Base-by-base conservation (phyloP, 1,140 invertebrate species). In the Trinorchestia longiramus region DNA sequence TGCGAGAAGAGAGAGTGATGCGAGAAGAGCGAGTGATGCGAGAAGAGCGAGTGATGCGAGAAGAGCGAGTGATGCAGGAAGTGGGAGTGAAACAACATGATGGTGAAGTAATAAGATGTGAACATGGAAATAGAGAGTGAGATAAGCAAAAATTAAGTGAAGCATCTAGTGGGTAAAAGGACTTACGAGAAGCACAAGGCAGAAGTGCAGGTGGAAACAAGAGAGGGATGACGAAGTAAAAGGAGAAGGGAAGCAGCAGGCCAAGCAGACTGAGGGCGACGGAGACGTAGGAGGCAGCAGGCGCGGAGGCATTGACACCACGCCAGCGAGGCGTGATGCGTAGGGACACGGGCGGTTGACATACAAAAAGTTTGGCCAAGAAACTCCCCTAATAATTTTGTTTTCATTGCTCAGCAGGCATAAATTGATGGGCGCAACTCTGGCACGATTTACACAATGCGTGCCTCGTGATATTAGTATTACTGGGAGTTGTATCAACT, bases 361-460 rank as follows among this genome's bases (percentile, higher is more conserved):
- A 77, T 77, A 77, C 62, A 77, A 77, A 77, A 77, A 77, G 62
- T 77, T 77, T 77, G 62, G 62, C 62, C 62, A 77, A 11, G 62
- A 77, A 77, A 77, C 62, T 77, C 62, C 28, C 62, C 62, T 77
- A 23, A 91, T 91, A 91, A 91, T 91, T 15, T 91, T 44, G 88
- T 41, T 28, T 91, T 91, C 88, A 43, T 91, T 44, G 43, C 88
- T 91, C 43, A 42, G 41, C 88, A 41, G 43, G 43, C 88, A 91
- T 91, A 91, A 91, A 91, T 91, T 91, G 88, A 43, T 43, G 28
- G 88, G 28, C 4, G 41, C 88, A 91, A 91, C 88, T 17, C 88
- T 77, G 62, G 62, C 62, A 77, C 62, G 62, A 28, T 77, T 77
- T 53, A 77, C 3, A 77, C 62, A 77, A 77, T 77, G 62, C 62